Percentiles rank a stretch among this genome's conserved stretches.
Evolutionary conservation across 2,888 invertebrate genomes (phyloP).

Genomic region (Tethea ocularis): DNA sequence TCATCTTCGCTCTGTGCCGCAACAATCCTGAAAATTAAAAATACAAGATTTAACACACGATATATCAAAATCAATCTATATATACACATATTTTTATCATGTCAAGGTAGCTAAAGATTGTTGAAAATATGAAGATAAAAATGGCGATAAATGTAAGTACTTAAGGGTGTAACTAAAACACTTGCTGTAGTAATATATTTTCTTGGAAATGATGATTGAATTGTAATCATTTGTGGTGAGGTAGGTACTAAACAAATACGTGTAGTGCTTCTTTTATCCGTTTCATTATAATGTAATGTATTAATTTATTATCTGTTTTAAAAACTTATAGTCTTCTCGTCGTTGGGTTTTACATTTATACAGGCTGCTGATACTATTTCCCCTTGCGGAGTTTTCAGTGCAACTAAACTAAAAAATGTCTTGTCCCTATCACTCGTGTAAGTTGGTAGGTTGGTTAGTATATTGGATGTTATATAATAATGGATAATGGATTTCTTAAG

Average conservation of each 20-base stretch:
- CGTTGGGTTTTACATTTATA: no score
- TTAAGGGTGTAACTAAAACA: constrained; percentile 60
- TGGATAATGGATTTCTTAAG: no score
- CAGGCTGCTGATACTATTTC: no score
- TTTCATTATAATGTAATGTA: neutral
- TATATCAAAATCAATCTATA: constrained; percentile 11
- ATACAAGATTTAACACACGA: constrained; percentile 51
- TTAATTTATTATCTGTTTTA: no score
- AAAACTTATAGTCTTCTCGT: no score
- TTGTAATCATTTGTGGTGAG: neutral
- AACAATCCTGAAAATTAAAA: constrained; percentile 41
- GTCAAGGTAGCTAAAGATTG: constrained; percentile 69
- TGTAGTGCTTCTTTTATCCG: neutral
- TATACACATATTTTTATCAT: constrained; percentile 49
- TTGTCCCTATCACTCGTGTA: no score
- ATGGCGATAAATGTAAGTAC: constrained; percentile 60
- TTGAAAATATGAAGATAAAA: constrained; percentile 63
- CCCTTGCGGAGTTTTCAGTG: no score
- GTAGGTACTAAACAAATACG: neutral
- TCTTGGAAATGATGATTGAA: constrained; percentile 14
- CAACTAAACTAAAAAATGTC: no score
- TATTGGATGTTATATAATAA: no score
- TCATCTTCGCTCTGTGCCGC: constrained; percentile 63
- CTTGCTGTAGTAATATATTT: constrained; percentile 14
- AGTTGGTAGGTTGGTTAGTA: no score